phyloP scores from a whole-genome alignment of 2,888 invertebrate genomes.

The Camptogramma bilineatum region DNA sequence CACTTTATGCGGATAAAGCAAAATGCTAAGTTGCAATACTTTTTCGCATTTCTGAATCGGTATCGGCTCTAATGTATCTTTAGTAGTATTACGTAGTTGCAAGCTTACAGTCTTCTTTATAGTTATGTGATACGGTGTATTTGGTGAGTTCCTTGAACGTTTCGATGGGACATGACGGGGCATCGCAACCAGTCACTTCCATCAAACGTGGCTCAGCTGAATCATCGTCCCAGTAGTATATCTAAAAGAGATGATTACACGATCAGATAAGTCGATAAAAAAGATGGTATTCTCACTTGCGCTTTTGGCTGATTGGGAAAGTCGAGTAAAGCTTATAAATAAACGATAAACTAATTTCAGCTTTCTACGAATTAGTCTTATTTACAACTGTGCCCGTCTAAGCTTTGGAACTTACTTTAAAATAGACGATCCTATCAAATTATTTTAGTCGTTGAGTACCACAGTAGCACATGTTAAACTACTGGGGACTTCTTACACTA shows the following conservation, averaged over 20 bases:
- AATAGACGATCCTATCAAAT: no score
- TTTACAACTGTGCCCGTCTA: no score
- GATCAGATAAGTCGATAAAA: neutral
- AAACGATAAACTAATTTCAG: no score
- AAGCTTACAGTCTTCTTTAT: conserved; percentile 74
- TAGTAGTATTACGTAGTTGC: conserved; percentile 51
- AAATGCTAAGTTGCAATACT: neutral
- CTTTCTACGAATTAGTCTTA: no score
- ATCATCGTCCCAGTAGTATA: conserved; percentile 83
- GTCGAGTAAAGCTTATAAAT: no score
- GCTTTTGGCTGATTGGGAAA: no score
- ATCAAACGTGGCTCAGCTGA: conserved; percentile 78
- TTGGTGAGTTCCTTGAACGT: conserved; percentile 78
- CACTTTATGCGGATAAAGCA: no score
- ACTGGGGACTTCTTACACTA: no score
- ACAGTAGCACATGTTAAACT: no score
- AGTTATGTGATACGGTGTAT: conserved; percentile 73
- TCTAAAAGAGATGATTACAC: conserved; percentile 57
- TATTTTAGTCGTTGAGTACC: no score
- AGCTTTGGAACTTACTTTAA: no score
- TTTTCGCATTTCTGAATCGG: neutral
- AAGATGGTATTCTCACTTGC: neutral
- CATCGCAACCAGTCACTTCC: conserved; percentile 82
- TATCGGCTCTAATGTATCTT: neutral
- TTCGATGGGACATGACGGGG: conserved; percentile 79